Conservation (phyloP, 2,888 invertebrate genomes). For the Synergus gifuensis region DNA sequence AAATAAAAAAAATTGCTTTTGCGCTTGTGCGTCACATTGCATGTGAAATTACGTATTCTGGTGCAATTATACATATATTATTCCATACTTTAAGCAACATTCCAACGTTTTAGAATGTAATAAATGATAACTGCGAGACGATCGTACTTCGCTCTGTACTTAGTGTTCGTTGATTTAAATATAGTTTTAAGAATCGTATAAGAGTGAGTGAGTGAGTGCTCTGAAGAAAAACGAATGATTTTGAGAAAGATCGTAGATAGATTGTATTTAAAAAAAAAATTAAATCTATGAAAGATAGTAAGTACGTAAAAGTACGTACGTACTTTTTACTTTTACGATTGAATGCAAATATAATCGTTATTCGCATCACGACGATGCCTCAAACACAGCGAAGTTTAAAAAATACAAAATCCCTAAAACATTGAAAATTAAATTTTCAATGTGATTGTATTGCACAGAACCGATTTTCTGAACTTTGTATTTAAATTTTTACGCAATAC, state of each 20-base stretch:
- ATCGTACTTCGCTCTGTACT: conserved; percentile 5
- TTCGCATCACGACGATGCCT: conserved; percentile 21
- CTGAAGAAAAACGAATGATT: background rate
- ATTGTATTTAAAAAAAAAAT: background rate
- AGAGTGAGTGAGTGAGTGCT: background rate
- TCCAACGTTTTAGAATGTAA: conserved; percentile 38
- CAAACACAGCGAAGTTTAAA: conserved; percentile 5
- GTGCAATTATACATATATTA: conserved; percentile 25
- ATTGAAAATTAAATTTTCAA: background rate
- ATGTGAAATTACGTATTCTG: background rate
- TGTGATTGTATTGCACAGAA: background rate
- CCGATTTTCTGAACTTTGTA: background rate
- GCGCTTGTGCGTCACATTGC: background rate
- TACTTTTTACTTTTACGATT: background rate
- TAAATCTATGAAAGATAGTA: conserved; percentile 28
- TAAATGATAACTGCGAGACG: background rate
- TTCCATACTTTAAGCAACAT: conserved; percentile 51
- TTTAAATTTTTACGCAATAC: conserved; percentile 6
- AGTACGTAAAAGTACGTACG: conserved; percentile 30
- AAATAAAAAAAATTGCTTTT: background rate
- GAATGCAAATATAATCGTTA: conserved; percentile 18
- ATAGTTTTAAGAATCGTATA: background rate
- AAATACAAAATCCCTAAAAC: background rate
- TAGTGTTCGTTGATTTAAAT: background rate
- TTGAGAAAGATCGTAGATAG: background rate